Percentiles rank a stretch among this genome's conserved stretches.
Conservation (phyloP, 2,888 invertebrate genomes). For the Teinopalpus imperialis region DNA sequence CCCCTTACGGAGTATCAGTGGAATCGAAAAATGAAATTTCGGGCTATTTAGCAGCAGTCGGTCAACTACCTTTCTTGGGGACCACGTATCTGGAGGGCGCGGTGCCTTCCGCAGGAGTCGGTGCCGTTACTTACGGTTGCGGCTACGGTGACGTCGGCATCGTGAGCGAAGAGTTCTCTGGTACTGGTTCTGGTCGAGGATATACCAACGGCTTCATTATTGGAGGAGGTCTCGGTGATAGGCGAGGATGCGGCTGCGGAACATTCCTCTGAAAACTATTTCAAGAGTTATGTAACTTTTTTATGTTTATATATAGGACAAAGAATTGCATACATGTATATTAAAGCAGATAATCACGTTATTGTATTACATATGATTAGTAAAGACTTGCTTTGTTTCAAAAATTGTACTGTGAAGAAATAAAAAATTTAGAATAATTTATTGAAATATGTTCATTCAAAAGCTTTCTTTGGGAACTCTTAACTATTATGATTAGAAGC, state of each 20-base stretch:
- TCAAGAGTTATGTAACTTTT: too few species aligned
- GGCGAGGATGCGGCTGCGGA: constrained; percentile 10
- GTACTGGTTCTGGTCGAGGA: not conserved
- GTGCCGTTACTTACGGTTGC: constrained; percentile 30
- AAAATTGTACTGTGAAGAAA: too few species aligned
- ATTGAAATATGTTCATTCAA: too few species aligned
- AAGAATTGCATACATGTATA: too few species aligned
- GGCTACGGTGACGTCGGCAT: constrained; percentile 29
- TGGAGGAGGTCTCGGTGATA: not conserved
- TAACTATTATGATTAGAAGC: too few species aligned
- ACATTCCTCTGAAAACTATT: too few species aligned
- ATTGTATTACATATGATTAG: too few species aligned
- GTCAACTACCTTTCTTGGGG: constrained; percentile 33
- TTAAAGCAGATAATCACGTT: too few species aligned
- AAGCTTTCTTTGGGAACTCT: too few species aligned
- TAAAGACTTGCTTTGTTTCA: too few species aligned
- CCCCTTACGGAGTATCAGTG: constrained; percentile 11
- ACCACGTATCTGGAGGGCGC: constrained; percentile 31
- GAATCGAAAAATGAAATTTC: constrained; percentile 39
- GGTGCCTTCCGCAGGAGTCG: constrained; percentile 30
- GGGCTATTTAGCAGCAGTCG: constrained; percentile 34
- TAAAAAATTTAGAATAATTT: too few species aligned
- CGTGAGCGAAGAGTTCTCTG: constrained; percentile 18
- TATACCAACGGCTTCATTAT: not conserved
- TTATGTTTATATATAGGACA: too few species aligned